Conservation (phyloP, 2,888 invertebrate species). For the Pterostichus madidus region DNA sequence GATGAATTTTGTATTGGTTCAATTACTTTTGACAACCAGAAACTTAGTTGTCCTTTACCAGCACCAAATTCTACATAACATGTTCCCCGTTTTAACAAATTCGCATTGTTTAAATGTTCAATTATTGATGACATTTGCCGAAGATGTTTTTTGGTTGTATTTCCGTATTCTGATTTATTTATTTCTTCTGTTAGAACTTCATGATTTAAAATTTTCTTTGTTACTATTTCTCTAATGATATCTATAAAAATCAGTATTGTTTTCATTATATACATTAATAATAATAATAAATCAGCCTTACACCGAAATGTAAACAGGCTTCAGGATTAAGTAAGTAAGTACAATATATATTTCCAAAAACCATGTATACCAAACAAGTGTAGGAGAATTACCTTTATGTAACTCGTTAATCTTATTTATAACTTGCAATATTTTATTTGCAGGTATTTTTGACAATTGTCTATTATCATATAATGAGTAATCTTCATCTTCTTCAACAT, state of each 20-base stretch:
- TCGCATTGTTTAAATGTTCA: constrained; percentile 82
- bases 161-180: constrained; percentile 80
- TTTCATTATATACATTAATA: too few species aligned
- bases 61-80: constrained; percentile 94
- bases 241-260: constrained; percentile 67
- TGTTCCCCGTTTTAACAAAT: constrained; percentile 81
- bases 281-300: too few species aligned
- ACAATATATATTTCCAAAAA: too few species aligned
- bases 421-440: constrained; percentile 75
- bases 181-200: constrained; percentile 78
- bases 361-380: too few species aligned
- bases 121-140: constrained; percentile 89
- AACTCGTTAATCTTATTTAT: constrained; percentile 77
- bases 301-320: too few species aligned
- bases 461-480: constrained; percentile 69
- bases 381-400: constrained; percentile 74
- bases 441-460: constrained; percentile 76
- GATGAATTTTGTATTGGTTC: constrained; percentile 77
- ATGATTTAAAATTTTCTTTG: constrained; percentile 76
- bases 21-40: constrained; percentile 85
- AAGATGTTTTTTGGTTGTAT: constrained; percentile 85
- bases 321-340: too few species aligned
- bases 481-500: constrained; percentile 74
- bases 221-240: constrained; percentile 74
- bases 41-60: constrained; percentile 92